Evolutionary conservation across 2,113 vertebrate genomes (phyloP), one percentile per base, ranked within the genome.

Genomic region (Chauna torquata): DNA sequence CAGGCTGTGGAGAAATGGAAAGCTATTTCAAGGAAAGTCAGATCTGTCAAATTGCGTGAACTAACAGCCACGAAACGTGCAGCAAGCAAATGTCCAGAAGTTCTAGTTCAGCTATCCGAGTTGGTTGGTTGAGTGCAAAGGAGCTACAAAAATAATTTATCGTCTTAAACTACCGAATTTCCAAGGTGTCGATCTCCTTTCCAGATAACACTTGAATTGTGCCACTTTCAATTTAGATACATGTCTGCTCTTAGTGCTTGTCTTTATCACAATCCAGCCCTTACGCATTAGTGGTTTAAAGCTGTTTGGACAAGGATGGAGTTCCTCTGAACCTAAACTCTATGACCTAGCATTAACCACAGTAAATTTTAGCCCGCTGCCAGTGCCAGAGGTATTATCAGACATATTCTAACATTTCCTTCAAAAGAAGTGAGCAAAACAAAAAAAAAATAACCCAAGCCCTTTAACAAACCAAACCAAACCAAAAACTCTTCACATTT

Each of bases 211-310:
- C 58, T 55, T 76, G 62, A 71, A 36, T 4, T 9, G 34, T 58
- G 38, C 10, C 52, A 47, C 47, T 45, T 82, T 13, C 16, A 23
- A 11, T 28, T 6, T n/a, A 30, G 87, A 62, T 1, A 3, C 71
- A 57, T 9, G 6, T 8, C 70, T 75, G 59, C 75, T 47, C 40
- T 16, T 50, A 30, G 42, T 7, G 62, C 16, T 57, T 32, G 20
- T 9, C 52, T 64, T 45, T 16, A 58, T 8, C 64, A 7, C 47
- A 57, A 54, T 5, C 65, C 71, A 62, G 17, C 34, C 34, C 28
- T n/a, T n/a, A 8, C 0, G 0, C 44, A 52, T 68, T 16, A 16
- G 36, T 11, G 28, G 23, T 40, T 77, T 49, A 84, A 25, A 3
- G 36, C 40, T 75, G 25, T 27, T 74, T 44, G 57, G 47, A 76